These are phyloP conservation scores for Patiria miniata DNA, from an alignment of 35 echinoderm and acorn worm species.

Conservation along the genomic window DNA sequence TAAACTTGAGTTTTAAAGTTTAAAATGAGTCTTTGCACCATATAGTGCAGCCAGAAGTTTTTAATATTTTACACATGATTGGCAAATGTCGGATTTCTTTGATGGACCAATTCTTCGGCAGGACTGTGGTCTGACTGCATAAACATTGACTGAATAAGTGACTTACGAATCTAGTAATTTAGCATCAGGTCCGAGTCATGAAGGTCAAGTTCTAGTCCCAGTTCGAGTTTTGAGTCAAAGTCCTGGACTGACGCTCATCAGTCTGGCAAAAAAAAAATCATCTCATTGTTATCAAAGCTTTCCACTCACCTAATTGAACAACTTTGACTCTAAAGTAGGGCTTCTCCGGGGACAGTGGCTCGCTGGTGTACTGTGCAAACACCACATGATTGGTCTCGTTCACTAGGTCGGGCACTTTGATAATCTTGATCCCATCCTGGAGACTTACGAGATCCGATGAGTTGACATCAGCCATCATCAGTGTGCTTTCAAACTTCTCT, in stretches of 20 bases:
- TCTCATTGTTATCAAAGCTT: background rate
- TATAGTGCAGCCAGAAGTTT: no score
- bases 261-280: background rate
- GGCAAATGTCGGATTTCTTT: no score
- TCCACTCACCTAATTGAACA: slow-evolving; percentile 71
- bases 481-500: no score
- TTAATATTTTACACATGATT: no score
- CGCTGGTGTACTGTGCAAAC: slow-evolving; percentile 46
- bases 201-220: background rate
- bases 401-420: slow-evolving; percentile 70
- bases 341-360: slow-evolving; percentile 42
- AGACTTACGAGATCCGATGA: background rate
- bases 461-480: background rate
- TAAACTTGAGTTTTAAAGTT: no score
- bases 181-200: no score
- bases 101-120: no score
- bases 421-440: background rate
- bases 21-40: no score
- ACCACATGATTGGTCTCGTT: slow-evolving; percentile 55
- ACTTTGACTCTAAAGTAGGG: slow-evolving; percentile 83
- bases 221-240: background rate
- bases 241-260: background rate
- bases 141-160: no score
- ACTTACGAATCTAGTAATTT: no score
- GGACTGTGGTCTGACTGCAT: no score